Conservation (phyloP, 2,797 vertebrate genomes). For the Oreortyx pictus region DNA sequence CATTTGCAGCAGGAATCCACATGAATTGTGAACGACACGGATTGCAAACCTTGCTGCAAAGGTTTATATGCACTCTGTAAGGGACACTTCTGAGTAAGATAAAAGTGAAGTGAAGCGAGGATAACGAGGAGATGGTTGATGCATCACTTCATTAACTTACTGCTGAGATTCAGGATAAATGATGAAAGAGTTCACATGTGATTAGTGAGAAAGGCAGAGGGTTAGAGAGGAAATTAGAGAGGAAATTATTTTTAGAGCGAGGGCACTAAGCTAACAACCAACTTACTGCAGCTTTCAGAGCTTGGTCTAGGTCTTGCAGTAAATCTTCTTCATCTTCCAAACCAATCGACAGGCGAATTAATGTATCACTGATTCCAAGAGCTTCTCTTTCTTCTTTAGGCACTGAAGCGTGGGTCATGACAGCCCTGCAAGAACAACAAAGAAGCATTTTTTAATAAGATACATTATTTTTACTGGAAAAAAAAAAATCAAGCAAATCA, state of each 20-base stretch:
- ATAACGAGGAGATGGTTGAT: not conserved
- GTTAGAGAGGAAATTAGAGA: not conserved
- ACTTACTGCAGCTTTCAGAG: constrained; percentile 89
- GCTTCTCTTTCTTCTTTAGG: constrained; percentile 79
- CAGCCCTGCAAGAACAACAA: constrained; percentile 81
- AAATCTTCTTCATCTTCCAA: constrained; percentile 91
- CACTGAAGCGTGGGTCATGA: constrained; percentile 94
- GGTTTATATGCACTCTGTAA: not conserved
- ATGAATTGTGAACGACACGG: accelerated
- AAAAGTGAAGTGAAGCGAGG: not conserved
- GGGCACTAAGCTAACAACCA: not conserved
- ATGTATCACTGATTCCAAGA: constrained; percentile 90
- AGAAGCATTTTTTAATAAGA: not conserved
- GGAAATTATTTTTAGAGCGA: not conserved
- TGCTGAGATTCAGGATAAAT: not conserved
- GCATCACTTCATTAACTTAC: not conserved
- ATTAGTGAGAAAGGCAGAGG: not conserved
- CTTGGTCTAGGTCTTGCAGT: constrained; percentile 87
- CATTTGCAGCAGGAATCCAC: accelerated
- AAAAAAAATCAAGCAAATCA: not conserved
- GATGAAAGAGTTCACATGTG: not conserved
- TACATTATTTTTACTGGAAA: not conserved
- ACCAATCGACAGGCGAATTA: constrained; percentile 92
- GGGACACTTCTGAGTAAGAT: accelerated
- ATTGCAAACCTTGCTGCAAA: not conserved